Base-by-base conservation (phyloP, 2,888 invertebrate species). In the Amphipyra berbera region DNA sequence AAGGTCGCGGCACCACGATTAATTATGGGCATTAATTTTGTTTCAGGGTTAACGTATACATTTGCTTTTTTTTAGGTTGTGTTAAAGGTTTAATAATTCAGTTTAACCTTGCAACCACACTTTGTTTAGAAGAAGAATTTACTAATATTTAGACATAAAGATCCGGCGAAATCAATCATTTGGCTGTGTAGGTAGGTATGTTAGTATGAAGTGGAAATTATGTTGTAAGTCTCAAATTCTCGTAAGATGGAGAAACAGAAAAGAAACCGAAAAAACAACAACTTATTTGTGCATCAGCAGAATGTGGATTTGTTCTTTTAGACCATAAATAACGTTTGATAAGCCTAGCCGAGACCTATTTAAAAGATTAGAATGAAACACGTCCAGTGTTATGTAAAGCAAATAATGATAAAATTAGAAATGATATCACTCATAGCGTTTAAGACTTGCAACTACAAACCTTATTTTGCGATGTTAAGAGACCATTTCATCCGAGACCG, bases 351-450 rank as follows among this genome's bases (percentile, higher is more conserved):
- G 40, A 56, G 15, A 54, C 49, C 33, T 41, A 61, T 60, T 44
- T 44, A 67, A 54, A 60, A 50, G 42, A 52, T 67, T 44, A 55
- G 42, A 60, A 55, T 9, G 15, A 52, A 55, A 41, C 50, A 1
- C 35, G 15, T 68, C 38, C 27, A 55, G 45, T 56, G 40, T 44
- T 40, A 52, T 67, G 48, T 35, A 49, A 46, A 54, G 49, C 13
- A 30, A 71, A 53, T 21, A 44, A 42, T 45, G 47, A 40, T 62
- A 62, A 61, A 67, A 64, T 62, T 64, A 44, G 58, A 55, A 52
- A 64, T 74, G 68, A 74, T 68, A 56, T 74, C 74, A 75, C 50
- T 50, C 57, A 55, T 57, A 60, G 73, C 65, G 37, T 68, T 27
- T 38, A 53, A 58, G 58, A 50, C 37, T 47, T 53, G 65, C 40